Percentiles rank a stretch among this genome's conserved stretches.
Conservation (phyloP, 2,113 vertebrate species). For the Aptenodytes forsteri region DNA sequence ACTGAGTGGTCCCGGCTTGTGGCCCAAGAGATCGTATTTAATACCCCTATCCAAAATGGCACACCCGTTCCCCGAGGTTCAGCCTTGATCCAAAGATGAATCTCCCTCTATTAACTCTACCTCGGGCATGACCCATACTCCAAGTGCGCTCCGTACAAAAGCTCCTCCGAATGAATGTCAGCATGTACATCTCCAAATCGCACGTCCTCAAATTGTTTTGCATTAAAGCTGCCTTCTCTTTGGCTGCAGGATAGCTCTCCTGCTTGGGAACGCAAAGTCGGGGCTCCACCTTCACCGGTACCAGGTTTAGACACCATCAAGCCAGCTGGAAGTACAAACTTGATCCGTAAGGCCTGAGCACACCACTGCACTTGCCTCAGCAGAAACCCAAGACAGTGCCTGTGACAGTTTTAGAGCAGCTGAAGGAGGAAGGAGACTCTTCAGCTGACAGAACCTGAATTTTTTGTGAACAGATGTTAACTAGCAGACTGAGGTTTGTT, state of each 20-base stretch:
- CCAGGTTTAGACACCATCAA: not conserved
- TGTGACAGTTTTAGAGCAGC: not conserved
- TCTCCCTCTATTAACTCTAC: not conserved
- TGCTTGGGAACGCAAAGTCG: not conserved
- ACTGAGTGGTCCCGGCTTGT: rapidly evolving
- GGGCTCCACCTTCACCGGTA: rapidly evolving
- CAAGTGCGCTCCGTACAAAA: not conserved
- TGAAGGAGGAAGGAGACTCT: not conserved
- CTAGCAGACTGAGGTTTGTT: not conserved
- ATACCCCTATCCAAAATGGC: not conserved
- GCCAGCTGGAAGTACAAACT: not conserved
- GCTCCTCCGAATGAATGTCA: not conserved
- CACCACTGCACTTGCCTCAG: too few relatives aligned
- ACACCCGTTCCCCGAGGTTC: not conserved
- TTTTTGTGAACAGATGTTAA: not conserved
- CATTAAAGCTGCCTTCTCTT: not conserved
- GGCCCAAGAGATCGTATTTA: not conserved
- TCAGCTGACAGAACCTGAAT: not conserved
- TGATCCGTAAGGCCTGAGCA: not conserved
- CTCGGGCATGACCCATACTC: too few relatives aligned
- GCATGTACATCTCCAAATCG: not conserved
- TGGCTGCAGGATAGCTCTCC: not conserved
- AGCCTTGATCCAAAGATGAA: not conserved
- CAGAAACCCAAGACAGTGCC: not conserved
- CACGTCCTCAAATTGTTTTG: not conserved